Base-by-base conservation (phyloP, 2,113 vertebrate genomes). In the Pterocles orientalis region DNA sequence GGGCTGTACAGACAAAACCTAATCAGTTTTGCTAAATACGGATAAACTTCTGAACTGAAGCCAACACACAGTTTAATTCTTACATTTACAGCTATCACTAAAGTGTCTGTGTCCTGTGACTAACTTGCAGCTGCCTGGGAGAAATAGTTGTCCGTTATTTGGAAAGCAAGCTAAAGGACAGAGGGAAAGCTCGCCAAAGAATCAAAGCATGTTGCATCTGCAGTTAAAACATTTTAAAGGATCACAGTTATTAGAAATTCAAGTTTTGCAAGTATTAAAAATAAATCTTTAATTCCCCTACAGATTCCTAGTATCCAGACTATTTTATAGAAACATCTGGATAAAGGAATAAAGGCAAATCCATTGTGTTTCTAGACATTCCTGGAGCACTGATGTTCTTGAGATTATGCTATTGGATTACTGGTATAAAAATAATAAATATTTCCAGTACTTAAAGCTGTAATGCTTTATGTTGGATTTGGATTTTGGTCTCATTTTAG, bases 331-430 rank as follows among this genome's bases (percentile, higher is more conserved):
- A 97, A 98, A 98, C 97, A 98, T 98, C 97, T 98, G 98, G 97
- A 97, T 97, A 91, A 98, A 98, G 93, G 95, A 97, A 97, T 98
- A 96, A 93, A 94, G 45, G 92, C 97, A 97, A 98, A 98, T 98
- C 98, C 94, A 94, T 68, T 87, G 95, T 93, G 90, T 96, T 97
- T 94, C 85, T 96, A 98, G 97, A 98, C 96, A 96, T 97, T 97
- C 97, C 97, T 97, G 94, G 88, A 96, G 95, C 97, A 95, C 80
- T 91, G 95, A 96, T 95, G 97, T 97, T 97, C 98, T 97, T 98
- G 97, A 97, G 98, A 98, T 98, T 98, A 98, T 96, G 97, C 92
- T 97, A 97, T 97, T 98, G 97, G 98, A 98, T 98, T 98, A 98
- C 97, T 98, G 97, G 95, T 96, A 90, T 96, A 95, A 97, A 97